A percentile compares a stretch with the other conserved stretches of the same genome.
Conservation (phyloP, 2,113 vertebrate genomes). For the Osmerus eperlanus region DNA sequence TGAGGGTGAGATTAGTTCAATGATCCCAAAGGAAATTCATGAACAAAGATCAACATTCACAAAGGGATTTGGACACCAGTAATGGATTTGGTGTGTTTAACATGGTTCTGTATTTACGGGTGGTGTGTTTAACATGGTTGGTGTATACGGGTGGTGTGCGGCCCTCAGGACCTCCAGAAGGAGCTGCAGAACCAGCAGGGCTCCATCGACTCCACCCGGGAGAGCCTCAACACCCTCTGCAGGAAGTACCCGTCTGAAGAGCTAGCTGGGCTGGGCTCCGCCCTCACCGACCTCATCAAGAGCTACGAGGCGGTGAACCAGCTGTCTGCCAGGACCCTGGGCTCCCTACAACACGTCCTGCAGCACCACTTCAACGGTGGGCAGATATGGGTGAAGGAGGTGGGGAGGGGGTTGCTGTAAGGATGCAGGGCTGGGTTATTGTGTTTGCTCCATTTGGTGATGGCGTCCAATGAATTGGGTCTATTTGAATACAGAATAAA, state of each 20-base stretch:
- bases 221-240: conserved; percentile 88
- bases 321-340: conserved; percentile 79
- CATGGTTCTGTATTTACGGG: too few relatives aligned
- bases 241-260: conserved; percentile 88
- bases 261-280: conserved; percentile 79
- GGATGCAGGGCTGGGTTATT: background rate
- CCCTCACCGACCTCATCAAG: conserved; percentile 83
- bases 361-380: conserved; percentile 89
- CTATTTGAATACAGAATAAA: too few relatives aligned
- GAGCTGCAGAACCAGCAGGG: conserved; percentile 88
- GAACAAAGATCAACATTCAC: too few relatives aligned
- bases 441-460: too few relatives aligned
- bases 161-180: conserved; percentile 83
- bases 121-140: too few relatives aligned
- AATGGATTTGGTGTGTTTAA: too few relatives aligned
- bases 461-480: too few relatives aligned
- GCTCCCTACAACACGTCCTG: conserved; percentile 80
- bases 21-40: too few relatives aligned
- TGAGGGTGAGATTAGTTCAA: conserved; percentile 75
- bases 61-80: too few relatives aligned
- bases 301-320: conserved; percentile 89
- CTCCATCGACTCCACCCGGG: conserved; percentile 79
- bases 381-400: conserved; percentile 30
- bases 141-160: background rate
- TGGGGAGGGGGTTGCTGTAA: background rate